Base-by-base conservation (phyloP, 1,140 invertebrate genomes). In the Drosophila ambigua region DNA sequence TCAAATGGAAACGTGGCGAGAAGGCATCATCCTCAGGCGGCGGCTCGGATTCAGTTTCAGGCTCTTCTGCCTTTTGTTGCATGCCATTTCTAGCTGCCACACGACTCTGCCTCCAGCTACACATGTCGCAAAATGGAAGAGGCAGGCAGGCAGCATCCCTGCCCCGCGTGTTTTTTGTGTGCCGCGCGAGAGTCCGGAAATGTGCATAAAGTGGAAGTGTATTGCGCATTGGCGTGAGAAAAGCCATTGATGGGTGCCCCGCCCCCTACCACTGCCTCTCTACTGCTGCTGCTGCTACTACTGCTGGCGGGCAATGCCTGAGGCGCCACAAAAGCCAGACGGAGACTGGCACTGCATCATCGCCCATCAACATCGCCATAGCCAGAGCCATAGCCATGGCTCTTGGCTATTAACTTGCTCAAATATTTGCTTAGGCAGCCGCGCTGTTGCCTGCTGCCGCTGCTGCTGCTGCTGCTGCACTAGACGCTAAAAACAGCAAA, bases 141-240 rank as follows among this genome's bases (percentile, higher is more conserved):
- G 35, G 35, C 11, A 39, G 35, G 35, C 35, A 13, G 31, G 31
- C 8, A 39, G 35, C 35, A 11, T 13, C 35, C 15, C 35, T 15
- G 16, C 28, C 11, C 44, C 31, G 0, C 39, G n/a, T 23, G 0
- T 26, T 11, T 64, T 72, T 73, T 72, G 62, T 50, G 4, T 62
- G 72, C 45, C 68, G 52, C 58, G 81, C 50, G 54, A 62, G 75
- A 65, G 75, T 77, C 46, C 82, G 78, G 78, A 85, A 85, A 84
- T 84, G 82, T 88, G 83, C 84, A 87, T 77, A 85, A 85, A 85
- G 81, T 80, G 81, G 84, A 87, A 87, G 78, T 87, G 82, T 82
- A 87, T 85, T 72, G 79, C 72, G 69, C 78, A 77, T 81, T 63
- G 66, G 59, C 65, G 53, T 75, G 72, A 66, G 72, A 72, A 61